Percentiles rank a stretch among this genome's conserved stretches.
Evolutionary conservation across 1,140 invertebrate species (phyloP).

Genomic region (Vanessa tameamea): DNA sequence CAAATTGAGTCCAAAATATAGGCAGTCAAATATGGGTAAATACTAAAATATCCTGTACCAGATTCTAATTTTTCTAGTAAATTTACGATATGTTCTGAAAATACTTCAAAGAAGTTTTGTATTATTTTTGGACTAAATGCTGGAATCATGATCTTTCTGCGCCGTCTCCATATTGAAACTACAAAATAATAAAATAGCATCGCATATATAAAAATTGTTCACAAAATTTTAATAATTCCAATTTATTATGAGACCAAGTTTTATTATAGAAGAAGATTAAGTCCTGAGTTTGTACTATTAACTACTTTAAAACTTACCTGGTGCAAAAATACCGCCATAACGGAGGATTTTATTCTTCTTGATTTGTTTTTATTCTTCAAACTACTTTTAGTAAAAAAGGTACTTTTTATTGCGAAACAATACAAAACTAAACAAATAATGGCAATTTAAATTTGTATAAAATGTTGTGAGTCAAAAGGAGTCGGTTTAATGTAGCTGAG

Average conservation of each 20-base stretch:
- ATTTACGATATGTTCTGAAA: constrained; percentile 86
- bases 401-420: no score
- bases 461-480: no score
- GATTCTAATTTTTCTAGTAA: constrained; percentile 65
- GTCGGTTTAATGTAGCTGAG: no score
- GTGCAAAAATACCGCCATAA: constrained; percentile 65
- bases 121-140: constrained; percentile 94
- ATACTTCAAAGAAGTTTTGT: constrained; percentile 86
- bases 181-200: constrained; percentile 18
- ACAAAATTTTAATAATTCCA: neutral
- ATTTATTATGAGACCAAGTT: no score
- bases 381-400: no score
- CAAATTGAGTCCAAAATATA: constrained; percentile 68
- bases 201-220: no score
- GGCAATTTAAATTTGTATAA: no score
- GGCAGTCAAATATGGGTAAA: constrained; percentile 56
- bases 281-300: neutral
- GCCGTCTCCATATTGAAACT: constrained; percentile 87
- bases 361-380: no score
- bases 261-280: no score
- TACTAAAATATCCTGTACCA: constrained; percentile 40
- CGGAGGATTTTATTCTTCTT: constrained; percentile 62
- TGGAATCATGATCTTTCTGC: constrained; percentile 91
- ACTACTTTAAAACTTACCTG: constrained; percentile 50
- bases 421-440: no score